Evolutionary conservation across 2,797 vertebrate genomes (phyloP), one percentile per base, ranked within the genome.

Genomic region (Pseudomugil gertrudae): DNA sequence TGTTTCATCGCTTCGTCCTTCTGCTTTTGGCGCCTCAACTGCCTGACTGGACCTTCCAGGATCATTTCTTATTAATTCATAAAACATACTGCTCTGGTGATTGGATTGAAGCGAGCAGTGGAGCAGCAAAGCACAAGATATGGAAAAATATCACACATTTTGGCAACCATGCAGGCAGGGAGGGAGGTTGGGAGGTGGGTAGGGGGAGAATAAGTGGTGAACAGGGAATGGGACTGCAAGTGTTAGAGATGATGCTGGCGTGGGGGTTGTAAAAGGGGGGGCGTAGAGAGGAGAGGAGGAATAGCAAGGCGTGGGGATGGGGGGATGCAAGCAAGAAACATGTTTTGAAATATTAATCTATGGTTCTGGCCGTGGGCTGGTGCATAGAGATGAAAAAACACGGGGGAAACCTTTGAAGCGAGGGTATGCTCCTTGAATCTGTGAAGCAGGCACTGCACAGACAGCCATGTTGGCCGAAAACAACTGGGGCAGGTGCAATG

Each of bases 51-150:
- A 92, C 92, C 79, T 72, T 93, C 92, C 85, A 83, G 76, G 92
- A 95, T 93, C 90, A 92, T 93, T 93, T 91, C 89, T 93, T 94
- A 95, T 95, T 93, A 95, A 96, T 96, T 95, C 94, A 93, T 93
- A 93, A 95, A 96, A 94, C 92, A 94, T 87, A 90, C 66, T 62
- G 7, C 84, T 51, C 70, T 85, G 63, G 84, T 89, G 94, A 94
- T 92, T 84, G 93, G 93, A 92, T 90, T 80, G 72, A 83, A 81
- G 84, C 81, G 90, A 92, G 93, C 87, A 90, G 76, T 77, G 90
- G 88, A 94, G 91, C 90, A 91, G 91, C 87, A 91, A 92, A 92
- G 92, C 89, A 92, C 63, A 85, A 93, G 89, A 90, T 92, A 91
- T 84, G 91, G 87, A 86, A 53, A 91, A 93, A 92, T 90, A 93